A percentile compares a stretch with the other conserved stretches of the same genome.
These are phyloP conservation scores for Sternotherus odoratus DNA, from an alignment of 2,797 vertebrate genomes.

Conservation along the genomic window DNA sequence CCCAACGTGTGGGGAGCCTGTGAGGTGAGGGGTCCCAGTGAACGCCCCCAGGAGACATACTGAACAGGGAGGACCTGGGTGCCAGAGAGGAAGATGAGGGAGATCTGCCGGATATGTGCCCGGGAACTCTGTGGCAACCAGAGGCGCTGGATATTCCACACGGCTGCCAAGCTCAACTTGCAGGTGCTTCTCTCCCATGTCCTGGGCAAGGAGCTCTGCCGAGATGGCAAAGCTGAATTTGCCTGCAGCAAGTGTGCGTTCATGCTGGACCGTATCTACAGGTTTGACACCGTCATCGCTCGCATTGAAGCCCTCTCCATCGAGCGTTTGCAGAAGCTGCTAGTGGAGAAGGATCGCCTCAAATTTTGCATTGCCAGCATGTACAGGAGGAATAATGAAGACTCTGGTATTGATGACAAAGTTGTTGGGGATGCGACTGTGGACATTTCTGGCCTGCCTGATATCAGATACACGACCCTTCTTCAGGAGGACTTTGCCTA, in stretches of 20 bases:
- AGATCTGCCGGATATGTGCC: constrained; percentile 92
- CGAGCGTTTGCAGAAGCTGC: constrained; percentile 90
- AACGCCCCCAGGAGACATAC: accelerated
- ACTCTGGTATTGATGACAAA: constrained; percentile 63
- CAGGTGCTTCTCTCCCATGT: constrained; percentile 95
- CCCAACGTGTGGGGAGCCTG: background rate
- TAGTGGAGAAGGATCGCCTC: constrained; percentile 94
- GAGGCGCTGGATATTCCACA: constrained; percentile 97
- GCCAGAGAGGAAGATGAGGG: constrained; percentile 84
- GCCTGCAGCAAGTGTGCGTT: constrained; percentile 97
- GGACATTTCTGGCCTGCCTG: constrained; percentile 84
- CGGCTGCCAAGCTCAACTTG: constrained; percentile 91
- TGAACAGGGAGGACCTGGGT: accelerated
- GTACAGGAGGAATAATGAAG: constrained; percentile 88
- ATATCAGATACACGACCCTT: constrained; percentile 85
- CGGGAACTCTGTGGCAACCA: constrained; percentile 95
- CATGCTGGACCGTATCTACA: constrained; percentile 97
- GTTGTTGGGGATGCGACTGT: constrained; percentile 72
- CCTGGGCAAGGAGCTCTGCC: constrained; percentile 88
- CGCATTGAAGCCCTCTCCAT: constrained; percentile 92
- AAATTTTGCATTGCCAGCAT: constrained; percentile 90
- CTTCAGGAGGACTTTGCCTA: constrained; percentile 92
- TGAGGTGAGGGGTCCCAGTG: background rate
- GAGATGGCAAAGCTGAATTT: constrained; percentile 93
- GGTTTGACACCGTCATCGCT: constrained; percentile 90